Evolutionary conservation across 1,140 invertebrate genomes (phyloP).

Genomic region (Drosophila sp.): DNA sequence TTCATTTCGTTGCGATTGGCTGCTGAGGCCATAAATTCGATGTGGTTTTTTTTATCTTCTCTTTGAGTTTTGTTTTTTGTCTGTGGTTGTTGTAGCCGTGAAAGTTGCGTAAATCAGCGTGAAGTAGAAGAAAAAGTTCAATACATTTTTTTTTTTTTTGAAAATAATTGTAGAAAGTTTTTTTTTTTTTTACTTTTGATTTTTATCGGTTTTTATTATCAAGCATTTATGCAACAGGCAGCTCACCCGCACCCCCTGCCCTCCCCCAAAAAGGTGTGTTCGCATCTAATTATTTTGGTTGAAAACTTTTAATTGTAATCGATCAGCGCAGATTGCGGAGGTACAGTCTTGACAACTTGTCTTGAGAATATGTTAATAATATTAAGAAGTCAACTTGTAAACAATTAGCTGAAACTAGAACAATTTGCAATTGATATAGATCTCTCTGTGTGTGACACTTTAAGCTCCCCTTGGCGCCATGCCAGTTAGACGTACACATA

Average conservation of each 20-base stretch:
- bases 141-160: slow-evolving; percentile 72
- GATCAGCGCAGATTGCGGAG: background rate
- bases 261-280: slow-evolving; percentile 22
- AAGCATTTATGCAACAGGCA: slow-evolving; percentile 63
- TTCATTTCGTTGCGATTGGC: slow-evolving; percentile 59
- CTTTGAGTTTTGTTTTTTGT: slow-evolving; percentile 25
- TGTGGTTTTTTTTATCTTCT: slow-evolving; percentile 51
- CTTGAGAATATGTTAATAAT: background rate
- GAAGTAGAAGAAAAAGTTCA: slow-evolving; percentile 80
- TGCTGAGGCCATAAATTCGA: slow-evolving; percentile 71
- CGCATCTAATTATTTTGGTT: slow-evolving; percentile 19
- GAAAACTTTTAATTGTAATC: slow-evolving; percentile 5
- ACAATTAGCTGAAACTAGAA: slow-evolving; percentile 5
- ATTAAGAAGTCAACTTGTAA: background rate
- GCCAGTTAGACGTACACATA: background rate
- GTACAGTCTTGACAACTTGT: background rate
- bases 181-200: slow-evolving; percentile 40
- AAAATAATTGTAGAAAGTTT: slow-evolving; percentile 81
- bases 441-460: slow-evolving; percentile 1
- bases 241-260: no score
- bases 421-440: slow-evolving; percentile 7
- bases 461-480: background rate
- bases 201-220: background rate
- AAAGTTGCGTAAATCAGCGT: slow-evolving; percentile 81
- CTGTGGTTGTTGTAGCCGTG: slow-evolving; percentile 63